Percentiles rank a stretch among this genome's conserved stretches.
Conservation (phyloP, 2,797 vertebrate species). For the Tokudaia tokunoshimensis region DNA sequence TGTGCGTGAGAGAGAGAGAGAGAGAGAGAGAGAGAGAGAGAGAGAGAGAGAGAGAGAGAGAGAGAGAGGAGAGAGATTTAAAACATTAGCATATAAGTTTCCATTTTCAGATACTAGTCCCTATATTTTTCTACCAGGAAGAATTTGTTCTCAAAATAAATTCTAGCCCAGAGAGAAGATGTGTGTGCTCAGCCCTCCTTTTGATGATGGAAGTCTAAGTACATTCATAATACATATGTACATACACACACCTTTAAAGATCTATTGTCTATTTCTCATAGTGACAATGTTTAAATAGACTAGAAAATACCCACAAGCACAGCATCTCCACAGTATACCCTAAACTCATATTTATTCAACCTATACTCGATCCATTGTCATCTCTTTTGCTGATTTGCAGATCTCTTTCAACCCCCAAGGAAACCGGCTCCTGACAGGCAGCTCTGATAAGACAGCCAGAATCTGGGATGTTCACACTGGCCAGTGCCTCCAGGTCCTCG, state of each 20-base stretch:
- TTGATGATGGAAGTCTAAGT: not conserved
- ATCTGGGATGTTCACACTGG: slow-evolving; percentile 95
- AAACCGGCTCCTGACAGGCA: slow-evolving; percentile 93
- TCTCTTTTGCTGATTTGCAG: slow-evolving; percentile 85
- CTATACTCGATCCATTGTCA: not conserved
- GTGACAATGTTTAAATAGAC: too few relatives aligned
- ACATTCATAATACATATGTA: too few relatives aligned
- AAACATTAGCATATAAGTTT: not conserved
- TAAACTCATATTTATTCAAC: not conserved
- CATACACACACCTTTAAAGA: too few relatives aligned
- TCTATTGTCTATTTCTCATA: too few relatives aligned
- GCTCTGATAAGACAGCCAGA: slow-evolving; percentile 95
- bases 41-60: too few relatives aligned
- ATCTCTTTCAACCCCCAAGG: slow-evolving; percentile 97
- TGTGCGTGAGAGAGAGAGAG: too few relatives aligned
- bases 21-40: too few relatives aligned
- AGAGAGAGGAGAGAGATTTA: not conserved
- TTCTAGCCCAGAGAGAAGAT: not conserved
- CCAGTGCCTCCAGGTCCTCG: slow-evolving; percentile 93
- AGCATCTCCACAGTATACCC: too few relatives aligned
- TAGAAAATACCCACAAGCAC: too few relatives aligned
- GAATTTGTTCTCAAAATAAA: slow-evolving; percentile 15
- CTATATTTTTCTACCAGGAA: not conserved
- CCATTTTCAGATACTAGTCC: not conserved
- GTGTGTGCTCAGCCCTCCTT: not conserved